A percentile compares a stretch with the other conserved stretches of the same genome.
phyloP scores from a whole-genome alignment of 2,797 vertebrate genomes.

The Lophotriccus pileatus region DNA sequence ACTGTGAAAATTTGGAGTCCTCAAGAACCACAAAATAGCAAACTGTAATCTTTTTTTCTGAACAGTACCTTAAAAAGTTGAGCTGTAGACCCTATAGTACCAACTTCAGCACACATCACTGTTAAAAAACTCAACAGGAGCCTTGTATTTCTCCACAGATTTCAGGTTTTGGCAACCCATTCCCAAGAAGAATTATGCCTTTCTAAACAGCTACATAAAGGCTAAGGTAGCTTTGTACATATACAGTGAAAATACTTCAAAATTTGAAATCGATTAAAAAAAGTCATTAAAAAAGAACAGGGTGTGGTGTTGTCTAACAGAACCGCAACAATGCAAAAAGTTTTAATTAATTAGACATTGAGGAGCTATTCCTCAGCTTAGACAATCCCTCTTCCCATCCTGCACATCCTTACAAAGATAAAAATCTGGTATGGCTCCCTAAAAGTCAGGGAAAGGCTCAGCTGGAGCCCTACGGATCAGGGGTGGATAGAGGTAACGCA shows the following conservation, averaged over 20 bases:
- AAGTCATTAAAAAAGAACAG: background rate
- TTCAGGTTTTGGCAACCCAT: background rate
- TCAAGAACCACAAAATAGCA: background rate
- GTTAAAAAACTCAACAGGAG: background rate
- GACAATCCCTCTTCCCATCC: background rate
- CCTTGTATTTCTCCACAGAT: background rate
- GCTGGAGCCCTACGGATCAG: background rate
- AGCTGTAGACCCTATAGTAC: background rate
- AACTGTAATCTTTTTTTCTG: background rate
- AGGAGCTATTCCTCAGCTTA: background rate
- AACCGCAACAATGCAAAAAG: conserved; percentile 21
- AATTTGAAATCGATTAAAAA: background rate
- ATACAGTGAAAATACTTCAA: background rate
- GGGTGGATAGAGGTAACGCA: accelerated
- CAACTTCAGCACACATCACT: background rate
- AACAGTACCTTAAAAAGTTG: background rate
- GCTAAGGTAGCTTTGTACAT: background rate
- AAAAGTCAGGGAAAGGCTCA: background rate
- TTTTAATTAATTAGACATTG: conserved; percentile 19
- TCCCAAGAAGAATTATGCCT: background rate
- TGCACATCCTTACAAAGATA: background rate
- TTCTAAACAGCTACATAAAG: conserved; percentile 28
- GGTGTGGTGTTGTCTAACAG: background rate
- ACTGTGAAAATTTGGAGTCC: background rate
- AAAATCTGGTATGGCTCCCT: background rate